Percentiles rank a stretch among this genome's conserved stretches.
Conservation (phyloP, 2,113 vertebrate genomes). For the Laterallus jamaicensis region DNA sequence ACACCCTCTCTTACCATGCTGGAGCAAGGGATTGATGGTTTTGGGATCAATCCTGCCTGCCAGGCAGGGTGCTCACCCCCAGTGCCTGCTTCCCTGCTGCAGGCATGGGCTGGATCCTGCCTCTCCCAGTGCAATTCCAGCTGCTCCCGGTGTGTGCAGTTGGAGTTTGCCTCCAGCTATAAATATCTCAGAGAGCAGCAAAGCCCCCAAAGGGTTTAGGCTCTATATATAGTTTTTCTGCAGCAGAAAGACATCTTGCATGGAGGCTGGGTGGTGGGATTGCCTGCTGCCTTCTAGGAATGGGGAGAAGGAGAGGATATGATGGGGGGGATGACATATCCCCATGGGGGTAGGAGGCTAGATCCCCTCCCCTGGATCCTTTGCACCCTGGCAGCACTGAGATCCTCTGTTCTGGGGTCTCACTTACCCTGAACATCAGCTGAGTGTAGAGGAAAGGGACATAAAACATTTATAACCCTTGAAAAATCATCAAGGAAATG, state of each 20-base stretch:
- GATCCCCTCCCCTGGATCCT: neutral
- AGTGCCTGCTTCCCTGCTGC: neutral
- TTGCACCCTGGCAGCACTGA: neutral
- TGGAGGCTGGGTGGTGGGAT: neutral
- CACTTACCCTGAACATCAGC: neutral
- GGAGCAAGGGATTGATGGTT: rapidly evolving
- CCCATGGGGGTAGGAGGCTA: neutral
- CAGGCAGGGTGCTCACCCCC: rapidly evolving
- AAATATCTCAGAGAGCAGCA: conserved; percentile 32
- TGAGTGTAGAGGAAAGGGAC: neutral
- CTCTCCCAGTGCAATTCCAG: neutral
- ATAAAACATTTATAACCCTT: conserved; percentile 43
- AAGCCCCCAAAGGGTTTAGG: conserved; percentile 2
- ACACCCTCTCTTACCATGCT: rapidly evolving
- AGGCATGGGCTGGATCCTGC: rapidly evolving
- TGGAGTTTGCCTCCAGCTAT: conserved; percentile 21
- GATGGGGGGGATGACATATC: neutral
- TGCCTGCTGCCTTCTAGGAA: conserved; percentile 38
- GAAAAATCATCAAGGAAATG: neutral
- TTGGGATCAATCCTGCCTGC: neutral
- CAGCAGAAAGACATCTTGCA: conserved; percentile 23
- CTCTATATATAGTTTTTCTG: conserved; percentile 39
- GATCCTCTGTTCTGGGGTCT: rapidly evolving
- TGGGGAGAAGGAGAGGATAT: neutral
- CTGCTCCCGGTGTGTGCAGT: neutral